phyloP scores from a whole-genome alignment of 1,140 invertebrate species.

The Euglossa dilemma region DNA sequence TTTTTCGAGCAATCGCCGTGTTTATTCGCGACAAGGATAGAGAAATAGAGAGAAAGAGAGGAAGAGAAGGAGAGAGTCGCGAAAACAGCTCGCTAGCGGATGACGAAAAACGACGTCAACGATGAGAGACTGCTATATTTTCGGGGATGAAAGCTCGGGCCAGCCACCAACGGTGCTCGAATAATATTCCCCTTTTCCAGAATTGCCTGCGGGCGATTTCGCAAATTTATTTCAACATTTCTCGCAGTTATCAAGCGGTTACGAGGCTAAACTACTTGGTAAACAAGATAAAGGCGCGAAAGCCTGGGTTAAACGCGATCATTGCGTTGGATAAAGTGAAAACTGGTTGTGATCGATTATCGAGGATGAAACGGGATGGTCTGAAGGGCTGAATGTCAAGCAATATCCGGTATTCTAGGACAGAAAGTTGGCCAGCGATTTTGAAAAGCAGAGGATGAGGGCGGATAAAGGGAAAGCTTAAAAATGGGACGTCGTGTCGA shows the following conservation, averaged over 20 bases:
- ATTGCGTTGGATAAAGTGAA: neutral
- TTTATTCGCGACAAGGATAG: neutral
- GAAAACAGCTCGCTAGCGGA: neutral
- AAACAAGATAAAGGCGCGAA: constrained; percentile 24
- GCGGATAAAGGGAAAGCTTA: too few species aligned
- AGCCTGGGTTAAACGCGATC: neutral
- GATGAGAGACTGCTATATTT: neutral
- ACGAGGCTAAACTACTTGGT: neutral
- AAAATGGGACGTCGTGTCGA: too few species aligned
- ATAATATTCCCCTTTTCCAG: neutral
- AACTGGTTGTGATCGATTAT: constrained; percentile 2
- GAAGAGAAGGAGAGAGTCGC: neutral
- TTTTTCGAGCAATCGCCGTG: constrained; percentile 2
- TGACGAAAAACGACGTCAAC: constrained; percentile 22
- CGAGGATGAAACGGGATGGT: neutral
- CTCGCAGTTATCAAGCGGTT: neutral
- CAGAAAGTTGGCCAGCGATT: too few species aligned
- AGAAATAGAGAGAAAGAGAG: too few species aligned
- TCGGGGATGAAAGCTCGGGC: neutral
- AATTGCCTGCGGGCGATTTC: neutral
- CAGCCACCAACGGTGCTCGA: constrained; percentile 5
- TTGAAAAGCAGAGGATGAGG: too few species aligned
- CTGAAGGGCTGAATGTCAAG: too few species aligned
- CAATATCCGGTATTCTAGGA: too few species aligned
- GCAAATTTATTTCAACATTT: constrained; percentile 25